phyloP scores from a whole-genome alignment of 2,888 invertebrate genomes.

The Baccha elongata region DNA sequence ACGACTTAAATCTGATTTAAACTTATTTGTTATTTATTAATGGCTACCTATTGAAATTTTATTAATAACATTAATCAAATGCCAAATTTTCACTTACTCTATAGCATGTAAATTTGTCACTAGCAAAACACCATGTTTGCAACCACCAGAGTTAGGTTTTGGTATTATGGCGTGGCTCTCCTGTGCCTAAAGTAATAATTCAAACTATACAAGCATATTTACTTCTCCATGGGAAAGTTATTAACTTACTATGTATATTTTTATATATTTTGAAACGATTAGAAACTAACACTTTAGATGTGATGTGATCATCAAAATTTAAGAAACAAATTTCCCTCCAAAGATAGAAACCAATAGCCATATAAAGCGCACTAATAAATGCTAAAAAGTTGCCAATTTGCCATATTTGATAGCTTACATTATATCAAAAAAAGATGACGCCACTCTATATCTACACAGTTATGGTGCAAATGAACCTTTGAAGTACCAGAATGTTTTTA shows the following conservation, averaged over 20 bases:
- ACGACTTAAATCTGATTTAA: slow-evolving; percentile 3
- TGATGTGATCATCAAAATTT: slow-evolving; percentile 10
- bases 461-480: slow-evolving; percentile 34
- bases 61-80: slow-evolving; percentile 12
- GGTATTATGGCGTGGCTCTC: neutral
- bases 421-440: slow-evolving; percentile 25
- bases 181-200: neutral
- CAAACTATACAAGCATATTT: slow-evolving; percentile 39
- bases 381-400: slow-evolving; percentile 13
- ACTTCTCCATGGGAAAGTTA: slow-evolving; percentile 55
- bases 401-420: slow-evolving; percentile 27
- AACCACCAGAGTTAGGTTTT: neutral
- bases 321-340: slow-evolving; percentile 27
- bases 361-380: neutral
- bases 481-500: neutral
- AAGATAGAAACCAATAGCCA: slow-evolving; percentile 20
- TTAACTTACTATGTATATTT: slow-evolving; percentile 29
- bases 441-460: neutral
- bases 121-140: neutral
- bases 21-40: slow-evolving; percentile 9
- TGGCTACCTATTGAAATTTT: neutral
- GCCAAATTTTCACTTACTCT: slow-evolving; percentile 12
- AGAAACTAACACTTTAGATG: slow-evolving; percentile 18
- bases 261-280: slow-evolving; percentile 24
- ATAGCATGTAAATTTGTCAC: neutral